Base-by-base conservation (phyloP, 2,113 vertebrate genomes). In the Callithrix jacchus region DNA sequence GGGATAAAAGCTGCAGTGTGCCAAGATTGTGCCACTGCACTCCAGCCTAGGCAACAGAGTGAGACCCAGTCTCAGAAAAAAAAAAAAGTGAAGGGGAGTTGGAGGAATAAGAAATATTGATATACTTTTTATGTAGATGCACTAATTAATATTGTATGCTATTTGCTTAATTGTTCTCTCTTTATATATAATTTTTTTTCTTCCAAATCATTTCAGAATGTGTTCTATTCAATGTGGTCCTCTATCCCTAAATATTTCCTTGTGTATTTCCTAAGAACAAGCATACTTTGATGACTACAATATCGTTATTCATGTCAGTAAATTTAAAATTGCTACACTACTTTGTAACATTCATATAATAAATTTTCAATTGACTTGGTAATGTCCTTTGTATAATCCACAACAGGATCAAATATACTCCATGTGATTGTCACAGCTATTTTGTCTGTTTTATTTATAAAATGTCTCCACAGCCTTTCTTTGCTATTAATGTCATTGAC, bases 11-110 rank as follows among this genome's bases (percentile, higher is more conserved):
- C 27, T 64, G 61, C 61, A 64, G 61, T 64, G 61, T 14, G 27
- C 27, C 61, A 64, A 64, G 61, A 13, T 12, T 64, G 27, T 64
- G 61, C 61, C 27, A 14, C 12, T 32, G 30, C 12, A 32, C 27
- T 64, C 61, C 12, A 64, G 27, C 27, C 13, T 64, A 64, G 61
- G 61, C 30, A 13, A 64, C 27, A 64, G 61, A 64, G 12, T 14
- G 61, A 64, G 61, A 64, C 12, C 27, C 12, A 14, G 12, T 64
- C 61, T 64, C 27, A 64, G 27, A 14, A 64, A 32, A 64, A 49
- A 4, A 4, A 49, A 49, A 49, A 14, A 49, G 25, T 5, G 5
- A 0, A 27, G 2, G 12, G 27, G 6, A 30, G 27, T 64, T 64
- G 14, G 21, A 81, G 4, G 10, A 85, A 68, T 58, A 27, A 18